Percentiles rank a stretch among this genome's conserved stretches.
phyloP scores from a whole-genome alignment of 2,888 invertebrate genomes.

The Philereme transversata region DNA sequence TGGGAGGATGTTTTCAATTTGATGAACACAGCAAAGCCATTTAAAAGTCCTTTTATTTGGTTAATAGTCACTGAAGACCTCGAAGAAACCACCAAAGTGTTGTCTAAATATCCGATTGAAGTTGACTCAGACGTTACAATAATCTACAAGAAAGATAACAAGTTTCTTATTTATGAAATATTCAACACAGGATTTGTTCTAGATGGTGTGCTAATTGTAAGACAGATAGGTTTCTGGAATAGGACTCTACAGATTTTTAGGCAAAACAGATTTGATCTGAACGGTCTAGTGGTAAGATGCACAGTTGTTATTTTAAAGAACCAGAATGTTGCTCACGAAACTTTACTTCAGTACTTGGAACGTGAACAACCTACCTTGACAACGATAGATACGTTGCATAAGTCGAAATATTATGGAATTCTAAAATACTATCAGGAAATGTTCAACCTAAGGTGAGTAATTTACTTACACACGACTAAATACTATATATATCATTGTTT shows the following conservation, averaged over 20 bases:
- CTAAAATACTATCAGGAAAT: constrained; percentile 84
- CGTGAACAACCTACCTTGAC: constrained; percentile 74
- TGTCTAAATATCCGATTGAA: constrained; percentile 66
- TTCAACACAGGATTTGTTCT: constrained; percentile 83
- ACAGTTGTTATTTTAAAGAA: constrained; percentile 71
- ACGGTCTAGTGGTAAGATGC: constrained; percentile 80
- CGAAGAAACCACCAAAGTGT: constrained; percentile 42
- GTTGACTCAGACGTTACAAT: constrained; percentile 76
- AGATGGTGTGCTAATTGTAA: constrained; percentile 76
- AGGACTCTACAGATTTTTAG: constrained; percentile 56
- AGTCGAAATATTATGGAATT: constrained; percentile 85
- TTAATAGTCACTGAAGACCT: constrained; percentile 59
- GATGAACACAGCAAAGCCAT: constrained; percentile 34
- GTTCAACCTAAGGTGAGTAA: constrained; percentile 86
- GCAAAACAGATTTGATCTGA: constrained; percentile 76
- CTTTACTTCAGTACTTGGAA: constrained; percentile 75
- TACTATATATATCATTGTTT: too few relatives aligned
- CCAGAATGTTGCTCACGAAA: constrained; percentile 62
- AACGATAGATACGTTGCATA: constrained; percentile 85
- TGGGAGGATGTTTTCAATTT: constrained; percentile 52
- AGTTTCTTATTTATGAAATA: constrained; percentile 67
- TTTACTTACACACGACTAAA: too few relatives aligned
- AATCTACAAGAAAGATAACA: constrained; percentile 43
- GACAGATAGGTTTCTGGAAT: constrained; percentile 77
- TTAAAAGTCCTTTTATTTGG: constrained; percentile 64